Evolutionary conservation across 53 echinoderm and acorn worm genomes (phyloP).

Genomic region (Echinarachnius parma): DNA sequence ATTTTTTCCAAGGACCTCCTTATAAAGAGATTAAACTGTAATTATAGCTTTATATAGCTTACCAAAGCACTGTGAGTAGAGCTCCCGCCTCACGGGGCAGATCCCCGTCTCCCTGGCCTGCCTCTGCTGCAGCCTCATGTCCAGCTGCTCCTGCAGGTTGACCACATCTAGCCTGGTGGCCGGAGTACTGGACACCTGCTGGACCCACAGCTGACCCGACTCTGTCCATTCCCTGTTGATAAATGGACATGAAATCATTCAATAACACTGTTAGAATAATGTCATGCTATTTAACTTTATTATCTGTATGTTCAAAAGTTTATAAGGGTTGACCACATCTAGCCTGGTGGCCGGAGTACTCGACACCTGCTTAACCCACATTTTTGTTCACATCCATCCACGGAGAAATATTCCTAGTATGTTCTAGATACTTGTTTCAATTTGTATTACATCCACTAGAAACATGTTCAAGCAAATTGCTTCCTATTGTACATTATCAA

Average conservation of each 20-base stretch:
- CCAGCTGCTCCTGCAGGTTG: conserved; percentile 97
- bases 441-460: no score
- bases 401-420: no score
- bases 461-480: no score
- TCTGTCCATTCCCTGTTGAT: conserved; percentile 91
- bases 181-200: conserved; percentile 99
- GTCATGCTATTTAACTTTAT: no score
- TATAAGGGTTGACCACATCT: conserved; percentile 96
- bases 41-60: no score
- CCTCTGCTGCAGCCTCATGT: conserved; percentile 94
- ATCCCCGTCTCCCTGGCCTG: conserved; percentile 98
- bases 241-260: no score
- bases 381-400: no score
- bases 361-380: conserved; percentile 99
- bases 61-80: conserved; percentile 99
- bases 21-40: no score
- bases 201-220: conserved; percentile 98
- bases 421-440: no score
- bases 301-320: conserved; percentile 94
- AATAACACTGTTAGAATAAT: no score
- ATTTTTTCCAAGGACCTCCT: no score
- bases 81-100: conserved; percentile 95
- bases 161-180: conserved; percentile 97
- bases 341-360: conserved; percentile 97
- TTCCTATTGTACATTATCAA: no score